Evolutionary conservation across 2,888 invertebrate species (phyloP).

Genomic region (Drosophila acutilabella): DNA sequence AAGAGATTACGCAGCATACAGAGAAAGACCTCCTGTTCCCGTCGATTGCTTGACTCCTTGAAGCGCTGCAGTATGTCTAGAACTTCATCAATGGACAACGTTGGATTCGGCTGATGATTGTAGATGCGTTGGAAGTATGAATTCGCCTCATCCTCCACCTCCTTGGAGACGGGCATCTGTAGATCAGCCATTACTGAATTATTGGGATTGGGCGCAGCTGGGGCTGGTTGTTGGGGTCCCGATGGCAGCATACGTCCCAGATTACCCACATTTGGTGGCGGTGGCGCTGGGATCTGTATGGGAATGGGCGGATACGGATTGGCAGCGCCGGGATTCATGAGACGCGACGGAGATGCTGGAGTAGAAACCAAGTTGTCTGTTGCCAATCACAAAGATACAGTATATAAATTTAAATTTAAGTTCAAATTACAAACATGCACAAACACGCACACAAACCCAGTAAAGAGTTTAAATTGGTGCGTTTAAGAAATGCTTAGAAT

Average conservation of each 20-base stretch:
- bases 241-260: constrained; percentile 90
- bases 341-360: constrained; percentile 93
- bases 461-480: no score
- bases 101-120: constrained; percentile 98
- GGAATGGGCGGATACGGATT: constrained; percentile 91
- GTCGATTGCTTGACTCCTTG: constrained; percentile 94
- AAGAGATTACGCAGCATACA: constrained; percentile 99
- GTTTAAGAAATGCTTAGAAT: no score
- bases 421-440: constrained; percentile 40
- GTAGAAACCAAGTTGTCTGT: constrained; percentile 89
- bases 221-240: constrained; percentile 83
- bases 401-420: constrained; percentile 35
- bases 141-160: constrained; percentile 99
- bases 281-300: constrained; percentile 86
- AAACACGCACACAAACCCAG: constrained; percentile 4
- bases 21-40: constrained; percentile 96
- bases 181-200: constrained; percentile 91
- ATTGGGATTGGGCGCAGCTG: constrained; percentile 81
- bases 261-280: constrained; percentile 88
- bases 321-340: constrained; percentile 87
- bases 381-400: constrained; percentile 49
- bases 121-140: constrained; percentile 99
- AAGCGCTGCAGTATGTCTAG: constrained; percentile 98
- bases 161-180: constrained; percentile 93
- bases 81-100: constrained; percentile 97